Evolutionary conservation across 1,140 invertebrate species (phyloP).

Genomic region (Nasonia giraulti): DNA sequence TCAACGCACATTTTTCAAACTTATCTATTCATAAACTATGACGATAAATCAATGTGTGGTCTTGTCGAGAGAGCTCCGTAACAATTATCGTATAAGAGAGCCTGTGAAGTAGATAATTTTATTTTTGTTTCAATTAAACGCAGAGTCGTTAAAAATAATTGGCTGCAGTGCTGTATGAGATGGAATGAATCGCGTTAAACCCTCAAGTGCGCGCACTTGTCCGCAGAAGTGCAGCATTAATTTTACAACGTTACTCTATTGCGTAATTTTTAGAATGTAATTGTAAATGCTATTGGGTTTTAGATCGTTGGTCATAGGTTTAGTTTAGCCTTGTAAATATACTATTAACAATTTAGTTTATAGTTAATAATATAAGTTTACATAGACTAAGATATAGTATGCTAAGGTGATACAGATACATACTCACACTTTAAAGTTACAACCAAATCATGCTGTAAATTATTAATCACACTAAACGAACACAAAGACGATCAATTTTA

Average conservation of each 20-base stretch:
- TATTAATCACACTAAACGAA: background rate
- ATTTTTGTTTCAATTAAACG: constrained; percentile 22
- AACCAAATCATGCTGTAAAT: background rate
- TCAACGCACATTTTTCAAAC: background rate
- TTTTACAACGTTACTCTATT: constrained; percentile 30
- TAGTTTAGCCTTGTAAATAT: background rate
- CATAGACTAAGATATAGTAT: background rate
- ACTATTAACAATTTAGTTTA: background rate
- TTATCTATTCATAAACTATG: background rate
- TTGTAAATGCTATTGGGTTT: constrained; percentile 20
- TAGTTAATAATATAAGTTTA: background rate
- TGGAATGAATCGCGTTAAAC: constrained; percentile 29
- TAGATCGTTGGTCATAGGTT: constrained; percentile 11
- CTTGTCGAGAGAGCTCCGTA: background rate
- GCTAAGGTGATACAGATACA: background rate
- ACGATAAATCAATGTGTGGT: background rate
- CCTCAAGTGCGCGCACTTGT: constrained; percentile 5
- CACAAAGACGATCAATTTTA: background rate
- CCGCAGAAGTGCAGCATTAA: constrained; percentile 33
- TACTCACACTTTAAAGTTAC: background rate
- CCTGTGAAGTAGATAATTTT: constrained; percentile 14
- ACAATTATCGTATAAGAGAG: background rate
- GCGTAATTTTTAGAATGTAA: constrained; percentile 41
- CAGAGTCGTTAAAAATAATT: constrained; percentile 47
- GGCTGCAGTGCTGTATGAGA: constrained; percentile 15